A percentile compares a stretch with the other conserved stretches of the same genome.
Evolutionary conservation across 2,113 vertebrate species (phyloP).

Genomic region (Gopherus flavomarginatus): DNA sequence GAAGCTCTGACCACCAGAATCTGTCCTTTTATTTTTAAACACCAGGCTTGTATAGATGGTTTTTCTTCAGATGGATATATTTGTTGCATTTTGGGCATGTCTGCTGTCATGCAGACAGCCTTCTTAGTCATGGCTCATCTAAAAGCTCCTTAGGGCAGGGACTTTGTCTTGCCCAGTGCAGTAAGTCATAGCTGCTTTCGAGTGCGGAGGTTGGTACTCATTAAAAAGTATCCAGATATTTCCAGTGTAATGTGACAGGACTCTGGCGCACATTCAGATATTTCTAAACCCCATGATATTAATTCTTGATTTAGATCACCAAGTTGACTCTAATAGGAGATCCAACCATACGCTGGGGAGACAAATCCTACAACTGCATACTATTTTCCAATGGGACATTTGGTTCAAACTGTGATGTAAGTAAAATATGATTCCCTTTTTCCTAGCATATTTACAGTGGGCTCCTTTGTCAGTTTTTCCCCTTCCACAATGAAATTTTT

Average conservation of each 20-base stretch:
- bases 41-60: neutral
- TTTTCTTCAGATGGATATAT: neutral
- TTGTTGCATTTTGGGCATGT: neutral
- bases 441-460: neutral
- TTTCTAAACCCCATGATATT: neutral
- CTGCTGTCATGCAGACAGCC: neutral
- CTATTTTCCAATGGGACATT: constrained; percentile 88
- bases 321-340: constrained; percentile 81
- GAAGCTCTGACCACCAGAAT: neutral
- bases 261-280: neutral
- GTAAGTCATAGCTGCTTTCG: neutral
- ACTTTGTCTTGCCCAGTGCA: neutral
- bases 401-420: constrained; percentile 90
- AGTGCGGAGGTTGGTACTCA: neutral
- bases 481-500: neutral
- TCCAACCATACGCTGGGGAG: constrained; percentile 92
- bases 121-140: neutral
- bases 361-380: constrained; percentile 93
- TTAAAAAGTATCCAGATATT: neutral
- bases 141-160: neutral
- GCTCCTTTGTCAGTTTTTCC: neutral
- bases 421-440: constrained; percentile 50
- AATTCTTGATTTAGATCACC: constrained; percentile 77
- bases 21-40: neutral
- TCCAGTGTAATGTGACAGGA: neutral